Evolutionary conservation across 2,888 invertebrate species (phyloP), one percentile per base, ranked within the genome.

Genomic region (Achlya flavicornis): DNA sequence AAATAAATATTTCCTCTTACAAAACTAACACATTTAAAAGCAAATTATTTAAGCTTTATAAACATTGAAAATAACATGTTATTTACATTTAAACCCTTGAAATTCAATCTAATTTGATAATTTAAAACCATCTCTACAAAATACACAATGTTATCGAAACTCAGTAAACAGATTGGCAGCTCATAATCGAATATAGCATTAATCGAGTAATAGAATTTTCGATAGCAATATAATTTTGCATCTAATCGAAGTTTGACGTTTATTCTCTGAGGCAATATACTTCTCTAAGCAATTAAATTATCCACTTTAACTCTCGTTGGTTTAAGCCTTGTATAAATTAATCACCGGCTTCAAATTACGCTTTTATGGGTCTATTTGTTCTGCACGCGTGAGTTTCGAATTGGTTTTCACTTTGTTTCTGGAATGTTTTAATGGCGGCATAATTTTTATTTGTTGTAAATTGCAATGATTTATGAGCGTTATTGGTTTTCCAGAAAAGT

Each of bases 311-410:
- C 8, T 16, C 38, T 53, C 53, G 35, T 33, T 48, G 43, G 43
- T 19, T 53, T 53, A 19, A 53, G 19, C 53, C 7, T 53, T 7
- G 53, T 53, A 19, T 53, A 53, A 53, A 53, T 53, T 53, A 53
- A 53, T n/a, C 53, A 19, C 16, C n/a, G 53, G 53, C 10, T 53
- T 53, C 19, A 53, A 53, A 53, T 53, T 19, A 53, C 19, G 53
- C 16, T 53, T 53, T 53, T 53, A 53, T 53, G 53, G 19, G 53
- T 19, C 10, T 53, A 53, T 53, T 53, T 53, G 53, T 53, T 19
- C 4, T 19, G 3, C 6, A 53, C 53, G 53, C 53, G 8, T n/a
- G 53, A 53, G 53, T 53, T 53, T 53, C 19, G 10, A 53, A 53
- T 53, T 19, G 19, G 19, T 19, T 19, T 53, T 53, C 53, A 53